phyloP scores from a whole-genome alignment of 1,140 invertebrate genomes.

The Cotesia typhae region DNA sequence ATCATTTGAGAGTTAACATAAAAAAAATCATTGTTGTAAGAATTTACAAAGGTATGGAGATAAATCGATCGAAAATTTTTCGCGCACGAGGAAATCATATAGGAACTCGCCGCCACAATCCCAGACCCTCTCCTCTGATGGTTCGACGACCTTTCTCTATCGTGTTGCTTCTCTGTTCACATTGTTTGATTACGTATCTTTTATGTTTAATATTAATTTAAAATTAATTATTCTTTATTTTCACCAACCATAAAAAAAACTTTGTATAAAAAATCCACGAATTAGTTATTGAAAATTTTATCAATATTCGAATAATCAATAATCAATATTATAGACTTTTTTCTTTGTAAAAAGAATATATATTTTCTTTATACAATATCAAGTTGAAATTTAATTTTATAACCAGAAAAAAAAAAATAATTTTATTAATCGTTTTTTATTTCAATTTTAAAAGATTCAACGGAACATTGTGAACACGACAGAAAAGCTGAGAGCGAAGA shows the following conservation, averaged over 20 bases:
- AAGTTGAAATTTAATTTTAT: too few relatives aligned
- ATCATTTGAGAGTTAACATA: slow-evolving; percentile 7
- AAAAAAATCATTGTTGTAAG: slow-evolving; percentile 15
- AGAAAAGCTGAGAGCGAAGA: not conserved
- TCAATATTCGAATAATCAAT: too few relatives aligned
- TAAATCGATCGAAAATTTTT: slow-evolving; percentile 29
- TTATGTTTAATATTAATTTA: too few relatives aligned
- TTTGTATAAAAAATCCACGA: too few relatives aligned
- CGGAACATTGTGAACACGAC: not conserved
- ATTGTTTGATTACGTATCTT: slow-evolving; percentile 12
- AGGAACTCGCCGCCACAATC: not conserved
- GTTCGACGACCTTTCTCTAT: slow-evolving; percentile 28
- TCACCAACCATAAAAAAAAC: too few relatives aligned
- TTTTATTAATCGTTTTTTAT: too few relatives aligned
- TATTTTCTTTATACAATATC: too few relatives aligned
- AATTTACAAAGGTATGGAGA: not conserved
- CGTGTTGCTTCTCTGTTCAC: slow-evolving; percentile 32
- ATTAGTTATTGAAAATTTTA: too few relatives aligned
- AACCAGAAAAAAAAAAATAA: not conserved
- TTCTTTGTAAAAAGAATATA: too few relatives aligned
- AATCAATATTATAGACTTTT: too few relatives aligned
- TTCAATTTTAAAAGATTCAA: too few relatives aligned
- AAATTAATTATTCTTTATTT: too few relatives aligned
- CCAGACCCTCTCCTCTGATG: not conserved
- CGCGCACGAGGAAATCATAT: slow-evolving; percentile 31